phyloP scores from a whole-genome alignment of 1,140 invertebrate species.

The Cheumatopsyche charites region DNA sequence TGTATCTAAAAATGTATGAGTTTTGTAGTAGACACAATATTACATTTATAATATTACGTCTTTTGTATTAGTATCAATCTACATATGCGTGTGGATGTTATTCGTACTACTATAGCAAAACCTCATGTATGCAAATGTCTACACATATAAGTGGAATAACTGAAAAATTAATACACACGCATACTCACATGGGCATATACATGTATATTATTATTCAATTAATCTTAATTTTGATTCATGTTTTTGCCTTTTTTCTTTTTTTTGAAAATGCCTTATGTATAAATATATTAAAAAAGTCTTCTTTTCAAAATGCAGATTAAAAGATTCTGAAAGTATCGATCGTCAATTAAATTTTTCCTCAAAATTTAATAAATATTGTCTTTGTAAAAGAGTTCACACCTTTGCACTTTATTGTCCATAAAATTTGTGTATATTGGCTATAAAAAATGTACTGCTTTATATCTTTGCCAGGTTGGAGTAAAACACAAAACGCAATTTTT shows the following conservation, averaged over 20 bases:
- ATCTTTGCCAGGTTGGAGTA: constrained; percentile 24
- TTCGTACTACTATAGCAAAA: neutral
- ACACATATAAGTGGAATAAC: constrained; percentile 1
- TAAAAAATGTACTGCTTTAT: constrained; percentile 29
- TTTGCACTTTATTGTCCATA: constrained; percentile 27
- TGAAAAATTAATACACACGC: constrained; percentile 9
- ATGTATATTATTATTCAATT: constrained; percentile 2
- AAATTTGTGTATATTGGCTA: constrained; percentile 32
- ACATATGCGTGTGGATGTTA: constrained; percentile 36
- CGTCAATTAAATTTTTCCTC: constrained; percentile 24
- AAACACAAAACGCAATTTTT: constrained; percentile 24
- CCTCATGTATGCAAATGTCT: constrained; percentile 1
- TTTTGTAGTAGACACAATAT: constrained; percentile 45
- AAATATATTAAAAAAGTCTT: no score
- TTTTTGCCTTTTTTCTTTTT: no score
- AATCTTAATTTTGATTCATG: no score
- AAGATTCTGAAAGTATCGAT: constrained; percentile 1
- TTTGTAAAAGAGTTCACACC: constrained; percentile 20
- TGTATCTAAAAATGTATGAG: constrained; percentile 21
- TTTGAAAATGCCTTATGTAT: no score
- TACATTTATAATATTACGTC: constrained; percentile 42
- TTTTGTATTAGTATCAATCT: constrained; percentile 45
- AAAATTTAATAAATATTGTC: constrained; percentile 12
- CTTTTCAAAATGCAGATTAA: neutral
- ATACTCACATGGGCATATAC: constrained; percentile 16